These are phyloP conservation scores for Sylvicola fuscatus DNA, from an alignment of 2,888 invertebrate genomes.

Conservation along the genomic window DNA sequence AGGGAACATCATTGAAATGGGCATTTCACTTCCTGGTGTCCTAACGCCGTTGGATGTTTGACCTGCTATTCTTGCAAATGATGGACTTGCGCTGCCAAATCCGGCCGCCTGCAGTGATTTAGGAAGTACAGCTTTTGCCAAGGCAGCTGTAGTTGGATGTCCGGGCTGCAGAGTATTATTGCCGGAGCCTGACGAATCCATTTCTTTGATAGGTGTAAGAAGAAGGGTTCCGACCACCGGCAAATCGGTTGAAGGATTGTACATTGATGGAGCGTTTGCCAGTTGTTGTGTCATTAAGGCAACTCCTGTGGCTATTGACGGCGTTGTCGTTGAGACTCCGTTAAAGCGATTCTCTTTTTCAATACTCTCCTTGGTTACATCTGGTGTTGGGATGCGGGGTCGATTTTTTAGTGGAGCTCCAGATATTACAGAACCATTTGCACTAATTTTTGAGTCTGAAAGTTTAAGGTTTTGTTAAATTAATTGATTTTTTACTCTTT, in stretches of 20 bases:
- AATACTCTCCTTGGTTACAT: conserved; percentile 60
- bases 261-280: conserved; percentile 29
- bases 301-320: conserved; percentile 32
- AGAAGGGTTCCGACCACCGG: conserved; percentile 56
- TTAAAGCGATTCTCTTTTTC: conserved; percentile 46
- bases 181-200: conserved; percentile 48
- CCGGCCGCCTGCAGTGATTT: background rate
- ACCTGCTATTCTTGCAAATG: too few species aligned
- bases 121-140: conserved; percentile 57
- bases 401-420: conserved; percentile 35
- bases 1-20: conserved; percentile 16
- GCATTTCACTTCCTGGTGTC: conserved; percentile 16
- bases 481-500: too few species aligned
- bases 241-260: conserved; percentile 31
- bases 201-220: conserved; percentile 66
- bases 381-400: conserved; percentile 77
- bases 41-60: conserved; percentile 1
- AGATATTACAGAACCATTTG: conserved; percentile 45
- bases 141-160: conserved; percentile 51
- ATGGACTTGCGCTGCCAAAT: too few species aligned
- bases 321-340: conserved; percentile 12
- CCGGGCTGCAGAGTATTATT: conserved; percentile 53
- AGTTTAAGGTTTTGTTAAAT: too few species aligned
- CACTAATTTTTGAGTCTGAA: conserved; percentile 35
- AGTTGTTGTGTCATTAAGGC: conserved; percentile 44